phyloP scores from a whole-genome alignment of 23 tunicate genomes.

The Ciona savignyi region DNA sequence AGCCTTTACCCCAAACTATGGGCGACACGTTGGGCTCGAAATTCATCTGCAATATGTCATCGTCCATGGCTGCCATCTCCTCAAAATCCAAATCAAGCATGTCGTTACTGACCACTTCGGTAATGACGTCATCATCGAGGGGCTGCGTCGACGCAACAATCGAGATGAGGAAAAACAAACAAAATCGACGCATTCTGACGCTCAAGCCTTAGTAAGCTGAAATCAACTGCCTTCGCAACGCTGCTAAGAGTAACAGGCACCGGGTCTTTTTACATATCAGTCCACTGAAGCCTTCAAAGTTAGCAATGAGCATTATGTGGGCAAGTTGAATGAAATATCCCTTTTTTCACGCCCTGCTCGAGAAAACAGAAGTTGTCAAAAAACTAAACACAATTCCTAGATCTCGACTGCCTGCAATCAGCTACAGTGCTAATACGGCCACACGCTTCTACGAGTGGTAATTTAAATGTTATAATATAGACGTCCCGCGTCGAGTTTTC shows the following conservation, averaged over 20 bases:
- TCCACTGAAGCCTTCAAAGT: neutral
- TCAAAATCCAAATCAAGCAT: constrained; percentile 21
- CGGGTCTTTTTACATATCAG: neutral
- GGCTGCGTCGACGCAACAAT: neutral
- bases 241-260: neutral
- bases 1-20: neutral
- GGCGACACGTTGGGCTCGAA: neutral
- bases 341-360: neutral
- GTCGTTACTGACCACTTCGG: constrained; percentile 20
- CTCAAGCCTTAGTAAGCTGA: neutral
- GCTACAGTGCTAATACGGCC: no score
- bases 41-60: constrained; percentile 27
- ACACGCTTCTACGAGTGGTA: no score
- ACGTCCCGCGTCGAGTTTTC: no score
- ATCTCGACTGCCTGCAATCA: no score
- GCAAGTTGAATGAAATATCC: neutral
- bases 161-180: neutral
- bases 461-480: no score
- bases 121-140: constrained; percentile 21
- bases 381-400: no score
- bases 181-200: neutral
- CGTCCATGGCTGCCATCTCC: constrained; percentile 57
- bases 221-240: neutral
- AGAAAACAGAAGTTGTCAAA: no score
- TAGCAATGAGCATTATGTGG: neutral